Conservation (phyloP, 2,797 vertebrate species). For the Leucoraja ocellata region DNA sequence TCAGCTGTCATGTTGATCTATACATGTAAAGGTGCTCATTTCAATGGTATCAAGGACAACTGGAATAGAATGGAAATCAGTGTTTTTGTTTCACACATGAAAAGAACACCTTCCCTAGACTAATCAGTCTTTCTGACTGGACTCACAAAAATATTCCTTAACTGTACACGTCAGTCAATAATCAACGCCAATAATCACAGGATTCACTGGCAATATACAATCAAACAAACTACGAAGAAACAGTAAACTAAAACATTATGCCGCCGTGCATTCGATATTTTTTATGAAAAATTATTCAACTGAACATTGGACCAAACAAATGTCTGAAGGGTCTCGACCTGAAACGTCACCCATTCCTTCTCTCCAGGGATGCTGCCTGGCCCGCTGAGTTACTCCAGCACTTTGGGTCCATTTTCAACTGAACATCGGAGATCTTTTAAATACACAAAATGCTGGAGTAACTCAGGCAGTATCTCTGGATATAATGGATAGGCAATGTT, state of each 20-base stretch:
- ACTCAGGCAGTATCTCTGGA: too few species aligned
- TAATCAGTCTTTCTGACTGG: neutral
- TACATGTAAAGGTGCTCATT: neutral
- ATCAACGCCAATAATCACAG: neutral
- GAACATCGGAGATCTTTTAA: too few species aligned
- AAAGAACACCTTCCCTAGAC: neutral
- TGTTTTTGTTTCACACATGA: neutral
- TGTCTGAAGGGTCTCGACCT: too few species aligned
- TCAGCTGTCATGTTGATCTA: neutral
- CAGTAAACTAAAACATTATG: neutral
- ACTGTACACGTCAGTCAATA: neutral
- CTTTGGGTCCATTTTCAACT: too few species aligned
- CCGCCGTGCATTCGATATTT: neutral
- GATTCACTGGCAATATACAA: neutral
- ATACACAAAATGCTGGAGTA: too few species aligned
- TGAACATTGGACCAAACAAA: neutral
- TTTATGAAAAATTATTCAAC: neutral
- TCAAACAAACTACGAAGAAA: conserved; percentile 10
- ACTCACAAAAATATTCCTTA: neutral
- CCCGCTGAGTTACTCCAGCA: too few species aligned
- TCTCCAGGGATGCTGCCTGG: too few species aligned
- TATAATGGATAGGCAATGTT: too few species aligned
- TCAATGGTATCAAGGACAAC: neutral
- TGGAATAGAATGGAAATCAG: neutral
- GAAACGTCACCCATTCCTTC: too few species aligned